phyloP scores from a whole-genome alignment of 2,113 vertebrate genomes.

The Pterocles orientalis region DNA sequence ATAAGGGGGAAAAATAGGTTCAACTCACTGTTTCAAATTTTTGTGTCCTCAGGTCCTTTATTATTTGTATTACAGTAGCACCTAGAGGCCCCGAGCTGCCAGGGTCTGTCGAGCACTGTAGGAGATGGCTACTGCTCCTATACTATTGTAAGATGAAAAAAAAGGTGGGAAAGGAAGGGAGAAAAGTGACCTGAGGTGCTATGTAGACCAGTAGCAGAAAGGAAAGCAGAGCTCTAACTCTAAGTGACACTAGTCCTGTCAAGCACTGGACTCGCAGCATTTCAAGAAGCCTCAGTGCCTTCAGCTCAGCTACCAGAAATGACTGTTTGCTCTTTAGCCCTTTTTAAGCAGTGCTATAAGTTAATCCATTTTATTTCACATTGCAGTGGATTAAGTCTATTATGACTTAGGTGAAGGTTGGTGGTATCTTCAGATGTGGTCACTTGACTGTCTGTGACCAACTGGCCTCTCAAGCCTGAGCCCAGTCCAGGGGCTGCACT shows the following conservation, averaged over 20 bases:
- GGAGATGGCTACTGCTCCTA: neutral
- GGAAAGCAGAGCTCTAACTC: neutral
- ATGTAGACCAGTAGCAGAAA: neutral
- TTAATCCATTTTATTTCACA: neutral
- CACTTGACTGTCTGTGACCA: neutral
- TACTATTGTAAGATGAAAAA: neutral
- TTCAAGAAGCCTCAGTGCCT: neutral
- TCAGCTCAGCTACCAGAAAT: neutral
- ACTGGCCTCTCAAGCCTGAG: neutral
- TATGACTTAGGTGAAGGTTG: neutral
- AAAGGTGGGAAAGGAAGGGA: neutral
- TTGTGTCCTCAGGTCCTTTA: neutral
- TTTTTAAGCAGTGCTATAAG: neutral
- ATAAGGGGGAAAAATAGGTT: neutral
- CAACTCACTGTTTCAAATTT: neutral
- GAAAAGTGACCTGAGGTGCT: neutral
- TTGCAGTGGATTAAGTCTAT: neutral
- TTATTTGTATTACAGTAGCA: conserved; percentile 46
- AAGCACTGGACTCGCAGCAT: neutral
- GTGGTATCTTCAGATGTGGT: neutral
- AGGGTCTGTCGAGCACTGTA: neutral
- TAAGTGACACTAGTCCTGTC: neutral
- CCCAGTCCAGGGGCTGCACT: neutral
- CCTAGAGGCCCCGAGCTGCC: conserved; percentile 21
- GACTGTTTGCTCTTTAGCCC: neutral